These are phyloP conservation scores for Dufourea novaeangliae DNA, from an alignment of 1,140 invertebrate species.

Conservation along the genomic window DNA sequence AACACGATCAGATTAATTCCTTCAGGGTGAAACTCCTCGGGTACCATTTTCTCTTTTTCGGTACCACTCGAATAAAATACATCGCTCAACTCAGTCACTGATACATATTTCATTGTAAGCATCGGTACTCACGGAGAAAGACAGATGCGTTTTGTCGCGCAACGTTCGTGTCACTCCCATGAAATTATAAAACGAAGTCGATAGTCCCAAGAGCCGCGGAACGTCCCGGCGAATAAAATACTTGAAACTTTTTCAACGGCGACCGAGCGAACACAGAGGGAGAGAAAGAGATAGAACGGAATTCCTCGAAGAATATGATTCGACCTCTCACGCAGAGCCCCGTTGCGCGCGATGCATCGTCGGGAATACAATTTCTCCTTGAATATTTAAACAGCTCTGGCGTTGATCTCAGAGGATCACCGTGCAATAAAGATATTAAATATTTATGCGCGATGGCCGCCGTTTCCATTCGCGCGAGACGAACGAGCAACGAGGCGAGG, in stretches of 20 bases:
- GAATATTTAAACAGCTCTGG: slow-evolving; percentile 36
- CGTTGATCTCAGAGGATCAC: slow-evolving; percentile 39
- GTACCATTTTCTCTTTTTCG: too few species aligned
- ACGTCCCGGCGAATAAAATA: slow-evolving; percentile 41
- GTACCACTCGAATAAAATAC: too few species aligned
- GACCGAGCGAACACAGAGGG: neutral
- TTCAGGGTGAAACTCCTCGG: too few species aligned
- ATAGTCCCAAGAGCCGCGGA: slow-evolving; percentile 36
- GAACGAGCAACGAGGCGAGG: too few species aligned
- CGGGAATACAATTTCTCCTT: slow-evolving; percentile 32
- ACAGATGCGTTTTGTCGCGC: neutral
- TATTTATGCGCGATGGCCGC: slow-evolving; percentile 14
- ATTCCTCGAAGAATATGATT: slow-evolving; percentile 36
- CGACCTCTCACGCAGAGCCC: slow-evolving; percentile 26
- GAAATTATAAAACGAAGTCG: slow-evolving; percentile 21
- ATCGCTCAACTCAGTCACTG: too few species aligned
- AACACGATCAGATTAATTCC: too few species aligned
- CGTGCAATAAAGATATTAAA: slow-evolving; percentile 36
- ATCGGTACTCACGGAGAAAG: too few species aligned
- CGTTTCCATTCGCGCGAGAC: neutral
- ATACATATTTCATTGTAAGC: too few species aligned
- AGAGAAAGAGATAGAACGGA: too few species aligned
- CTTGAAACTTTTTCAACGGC: slow-evolving; percentile 27
- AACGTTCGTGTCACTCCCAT: neutral
- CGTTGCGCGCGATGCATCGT: neutral